Evolutionary conservation across 2,888 invertebrate genomes (phyloP), one percentile per base, ranked within the genome.

Genomic region (Phorcus lineatus): DNA sequence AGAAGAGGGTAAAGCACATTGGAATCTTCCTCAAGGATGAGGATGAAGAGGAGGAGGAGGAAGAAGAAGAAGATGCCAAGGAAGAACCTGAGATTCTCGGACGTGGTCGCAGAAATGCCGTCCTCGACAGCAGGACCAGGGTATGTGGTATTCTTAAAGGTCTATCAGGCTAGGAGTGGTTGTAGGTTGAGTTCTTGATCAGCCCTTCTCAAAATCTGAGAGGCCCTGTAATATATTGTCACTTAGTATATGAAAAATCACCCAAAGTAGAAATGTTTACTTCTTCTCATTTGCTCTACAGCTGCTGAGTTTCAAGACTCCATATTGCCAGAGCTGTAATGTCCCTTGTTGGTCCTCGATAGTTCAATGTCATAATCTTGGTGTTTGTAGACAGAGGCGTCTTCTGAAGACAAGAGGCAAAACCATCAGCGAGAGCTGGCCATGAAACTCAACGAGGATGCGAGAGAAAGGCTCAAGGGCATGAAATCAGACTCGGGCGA

Each of bases 361-460:
- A n/a, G n/a, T n/a, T n/a, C n/a, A n/a, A n/a, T n/a, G n/a, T n/a
- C n/a, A n/a, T 7, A 36, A 36, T 36, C 36, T 36, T n/a, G n/a
- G n/a, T n/a, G n/a, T n/a, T n/a, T 87, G 47, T 89, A 94, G 94
- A 97, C 97, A 54, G 99, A 99, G 92, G 97, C 97, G 87, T 98
- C 98, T 16, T 96, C 98, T 0, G 99, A 99, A 92, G 99, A 99
- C 90, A 99, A 99, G 93, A 95, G 99, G 17, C 97, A 98, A 88
- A 96, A 97, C 90, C 98, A 99, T 94, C 99, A 99, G 93, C 96
- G 97, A 89, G 99, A 99, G 93, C 94, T 99, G 82, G 98, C 98
- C 0, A 95, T 96, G 81, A 95, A 96, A 82, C 94, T 99, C 57
- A 99, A 99, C 90, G 97, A 97, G 91, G 96, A 97, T 83, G 99